Conservation (phyloP, 2,797 vertebrate species). For the Apogon hyalosoma region DNA sequence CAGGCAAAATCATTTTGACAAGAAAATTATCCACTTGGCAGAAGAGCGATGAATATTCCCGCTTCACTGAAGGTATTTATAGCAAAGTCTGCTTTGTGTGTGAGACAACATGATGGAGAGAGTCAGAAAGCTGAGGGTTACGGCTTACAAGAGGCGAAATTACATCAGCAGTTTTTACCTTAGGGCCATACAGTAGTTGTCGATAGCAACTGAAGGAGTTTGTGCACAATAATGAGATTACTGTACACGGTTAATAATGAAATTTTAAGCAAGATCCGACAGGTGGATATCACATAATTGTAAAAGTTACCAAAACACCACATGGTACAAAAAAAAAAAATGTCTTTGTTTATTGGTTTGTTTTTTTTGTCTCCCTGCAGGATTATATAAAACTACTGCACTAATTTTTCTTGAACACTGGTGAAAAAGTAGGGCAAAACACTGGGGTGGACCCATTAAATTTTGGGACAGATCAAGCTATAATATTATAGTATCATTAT, state of each 20-base stretch:
- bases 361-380: too few species aligned
- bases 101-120: background rate
- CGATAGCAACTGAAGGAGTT: background rate
- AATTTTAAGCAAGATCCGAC: background rate
- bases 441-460: too few species aligned
- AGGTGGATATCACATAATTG: background rate
- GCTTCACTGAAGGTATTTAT: conserved; percentile 11
- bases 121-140: conserved; percentile 9
- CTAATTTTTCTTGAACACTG: too few species aligned
- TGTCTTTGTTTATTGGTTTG: too few species aligned
- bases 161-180: background rate
- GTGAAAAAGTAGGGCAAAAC: too few species aligned
- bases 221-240: background rate
- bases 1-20: conserved; percentile 40
- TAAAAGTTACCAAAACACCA: background rate
- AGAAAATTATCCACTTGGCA: conserved; percentile 40
- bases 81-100: conserved; percentile 10
- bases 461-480: too few species aligned
- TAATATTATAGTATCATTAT: too few species aligned
- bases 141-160: conserved; percentile 1
- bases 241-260: background rate
- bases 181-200: background rate
- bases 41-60: conserved; percentile 11
- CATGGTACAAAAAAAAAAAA: too few species aligned
- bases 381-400: too few species aligned